Base-by-base conservation (phyloP, 2,113 vertebrate genomes). In the Pomatostomus ruficeps region DNA sequence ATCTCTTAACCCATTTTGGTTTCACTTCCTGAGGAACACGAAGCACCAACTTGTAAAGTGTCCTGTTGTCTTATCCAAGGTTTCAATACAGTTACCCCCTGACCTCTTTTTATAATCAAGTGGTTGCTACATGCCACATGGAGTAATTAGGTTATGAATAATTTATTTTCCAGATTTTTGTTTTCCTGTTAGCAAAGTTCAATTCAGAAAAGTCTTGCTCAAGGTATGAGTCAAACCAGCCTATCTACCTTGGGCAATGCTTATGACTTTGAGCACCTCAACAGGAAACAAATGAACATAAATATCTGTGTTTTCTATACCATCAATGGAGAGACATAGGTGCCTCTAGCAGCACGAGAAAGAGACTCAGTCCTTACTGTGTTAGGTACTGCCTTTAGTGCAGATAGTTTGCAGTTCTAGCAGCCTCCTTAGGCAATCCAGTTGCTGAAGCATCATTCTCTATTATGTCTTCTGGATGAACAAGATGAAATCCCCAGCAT, bases 331-430 rank as follows among this genome's bases (percentile, higher is more conserved):
- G 57, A 63, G 19, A 52, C 12, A 24, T 0, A 23, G 16, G 42
- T 54, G 20, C 16, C 11, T 72, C 22, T 57, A 70, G 46, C 20
- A 52, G 24, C 24, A 24, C 0, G 1, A 52, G 33, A 65, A 72
- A 76, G 18, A 57, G 25, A n/a, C 43, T 76, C 49, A 31, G 38
- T 59, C 22, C 17, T 4, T 46, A 17, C 13, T 0, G 0, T 46
- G 26, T 65, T 29, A 75, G 43, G 33, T 57, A 33, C 3, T 51
- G 38, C 31, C 45, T 75, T 71, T 11, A 12, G 19, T 23, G 20
- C 40, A 55, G 42, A n/a, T 4, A 28, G 11, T 46, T 35, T 62
- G 51, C 38, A 54, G 48, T 26, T 68, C 43, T 23, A 75, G 18
- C 26, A 75, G 70, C 33, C 33, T 77, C 12, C 48, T 75, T 66